Base-by-base conservation (phyloP, 2,797 vertebrate species). In the Ceryle rudis region DNA sequence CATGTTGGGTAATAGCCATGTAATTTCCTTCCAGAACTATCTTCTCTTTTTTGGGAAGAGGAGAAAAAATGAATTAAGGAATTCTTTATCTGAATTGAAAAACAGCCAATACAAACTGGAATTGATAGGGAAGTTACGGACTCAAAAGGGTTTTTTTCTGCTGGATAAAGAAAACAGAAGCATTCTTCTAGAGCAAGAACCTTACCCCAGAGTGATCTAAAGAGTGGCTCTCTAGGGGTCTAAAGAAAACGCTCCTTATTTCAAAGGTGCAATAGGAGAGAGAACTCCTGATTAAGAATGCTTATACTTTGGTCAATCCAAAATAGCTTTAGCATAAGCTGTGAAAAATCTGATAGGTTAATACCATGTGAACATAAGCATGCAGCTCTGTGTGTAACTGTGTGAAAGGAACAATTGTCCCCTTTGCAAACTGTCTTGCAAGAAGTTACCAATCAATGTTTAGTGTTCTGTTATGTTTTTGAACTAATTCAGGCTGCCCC, bases 291-390 rank as follows among this genome's bases (percentile, higher is more conserved):
- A 79, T 94, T 54, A 86, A 64, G 64, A 86, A 74, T 57, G 42
- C 57, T 81, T 90, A 60, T 2, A 4, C 66, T 88, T 87, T 29
- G 46, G 71, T 29, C 60, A 91, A 62, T 78, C 72, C 82, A 74
- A 93, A 90, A 86, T 37, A 88, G 70, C 62, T 84, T 88, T 89
- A 55, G 65, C 47, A n/a, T 83, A 86, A 90, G 77, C 80, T 86
- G 66, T 86, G 74, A 71, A 78, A 78, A 86, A 84, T 66, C 42
- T n/a, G 73, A 6, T 66, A 41, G 0, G 11, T 65, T 94, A 89
- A 89, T 69, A 51, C 62, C 15, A 5, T 37, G 58, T 64, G 81
- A 79, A 81, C 61, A 49, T 25, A 80, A 91, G 49, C 54, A 16
- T 37, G 44, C 61, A 85, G 62, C 71, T 78, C 22, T 26, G 13